Evolutionary conservation across 1,140 invertebrate species (phyloP), one percentile per base, ranked within the genome.

Genomic region (Marisa cornuarietis): DNA sequence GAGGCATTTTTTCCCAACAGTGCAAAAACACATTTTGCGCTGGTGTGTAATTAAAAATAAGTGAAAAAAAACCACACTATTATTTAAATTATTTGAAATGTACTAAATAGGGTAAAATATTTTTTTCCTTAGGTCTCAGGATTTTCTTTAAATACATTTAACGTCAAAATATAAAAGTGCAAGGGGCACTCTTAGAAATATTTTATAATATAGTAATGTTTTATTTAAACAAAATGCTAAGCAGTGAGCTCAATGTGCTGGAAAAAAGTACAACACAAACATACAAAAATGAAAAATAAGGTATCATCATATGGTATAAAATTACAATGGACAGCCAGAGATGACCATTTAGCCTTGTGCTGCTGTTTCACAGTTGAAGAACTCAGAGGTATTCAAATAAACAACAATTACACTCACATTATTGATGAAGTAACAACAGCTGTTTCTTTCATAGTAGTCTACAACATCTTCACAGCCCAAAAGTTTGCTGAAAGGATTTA

Each of bases 371-470:
- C 31, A 42, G 31, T 42, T 42, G 2, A 42, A 42, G 6, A 72
- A 49, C 6, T 61, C 71, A 73, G 66, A 76, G n/a, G 49, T 22
- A n/a, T n/a, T n/a, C n/a, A n/a, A n/a, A n/a, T n/a, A 65, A n/a
- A 51, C 76, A 72, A 65, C 69, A 58, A 58, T 58, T n/a, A 54
- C 11, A 85, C 85, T 85, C 83, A 90, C 90, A 83, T 94, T 94
- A 24, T 95, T 90, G 26, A 97, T 89, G 88, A 96, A 96, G 88
- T 95, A 94, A 16, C 93, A 91, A 63, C 94, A 95, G 83, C 96
- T 97, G 88, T 94, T 95, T 94, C 95, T 95, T 82, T 94, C 93
- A 87, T 97, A 97, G 69, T 96, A 91, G 52, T 96, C 95, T 26
- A 94, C 92, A 6, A 96, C 93, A 9, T 94, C 94, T 76, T 93